Evolutionary conservation across 2,888 invertebrate genomes (phyloP).

Genomic region (Lypha dubia): DNA sequence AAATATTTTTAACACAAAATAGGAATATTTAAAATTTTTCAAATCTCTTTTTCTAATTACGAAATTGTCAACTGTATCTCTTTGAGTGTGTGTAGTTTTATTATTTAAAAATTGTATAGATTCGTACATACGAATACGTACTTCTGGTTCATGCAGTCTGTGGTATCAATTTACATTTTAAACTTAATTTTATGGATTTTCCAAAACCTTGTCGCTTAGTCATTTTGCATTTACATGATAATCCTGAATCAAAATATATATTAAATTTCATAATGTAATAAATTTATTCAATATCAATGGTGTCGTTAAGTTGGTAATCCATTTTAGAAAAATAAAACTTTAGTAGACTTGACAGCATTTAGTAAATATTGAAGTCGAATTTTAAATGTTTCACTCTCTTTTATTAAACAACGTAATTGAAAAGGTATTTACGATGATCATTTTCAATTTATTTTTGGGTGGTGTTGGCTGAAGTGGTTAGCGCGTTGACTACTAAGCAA

Average conservation of each 20-base stretch:
- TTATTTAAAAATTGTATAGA: not conserved
- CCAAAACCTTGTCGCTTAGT: conserved; percentile 63
- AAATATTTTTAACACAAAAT: not conserved
- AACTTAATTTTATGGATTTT: conserved; percentile 58
- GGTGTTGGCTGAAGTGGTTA: too few species aligned
- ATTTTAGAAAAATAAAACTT: conserved; percentile 31
- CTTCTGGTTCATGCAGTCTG: conserved; percentile 12
- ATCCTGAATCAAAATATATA: conserved; percentile 61
- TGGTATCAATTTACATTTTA: conserved; percentile 39
- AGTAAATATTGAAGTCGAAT: not conserved
- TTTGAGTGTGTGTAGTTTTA: not conserved
- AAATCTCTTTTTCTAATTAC: not conserved
- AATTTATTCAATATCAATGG: conserved; percentile 44
- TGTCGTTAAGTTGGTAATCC: conserved; percentile 15
- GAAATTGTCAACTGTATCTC: not conserved
- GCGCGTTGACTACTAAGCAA: too few species aligned
- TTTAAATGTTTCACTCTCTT: too few species aligned
- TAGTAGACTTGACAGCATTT: not conserved
- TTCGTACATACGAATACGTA: too few species aligned
- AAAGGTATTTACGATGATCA: too few species aligned
- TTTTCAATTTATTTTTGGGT: too few species aligned
- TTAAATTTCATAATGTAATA: conserved; percentile 2
- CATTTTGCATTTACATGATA: conserved; percentile 55
- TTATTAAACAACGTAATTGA: too few species aligned
- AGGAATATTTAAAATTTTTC: not conserved